These are phyloP conservation scores for Ophiothrix spiculata DNA, from an alignment of 35 echinoderm and acorn worm species.

Conservation along the genomic window DNA sequence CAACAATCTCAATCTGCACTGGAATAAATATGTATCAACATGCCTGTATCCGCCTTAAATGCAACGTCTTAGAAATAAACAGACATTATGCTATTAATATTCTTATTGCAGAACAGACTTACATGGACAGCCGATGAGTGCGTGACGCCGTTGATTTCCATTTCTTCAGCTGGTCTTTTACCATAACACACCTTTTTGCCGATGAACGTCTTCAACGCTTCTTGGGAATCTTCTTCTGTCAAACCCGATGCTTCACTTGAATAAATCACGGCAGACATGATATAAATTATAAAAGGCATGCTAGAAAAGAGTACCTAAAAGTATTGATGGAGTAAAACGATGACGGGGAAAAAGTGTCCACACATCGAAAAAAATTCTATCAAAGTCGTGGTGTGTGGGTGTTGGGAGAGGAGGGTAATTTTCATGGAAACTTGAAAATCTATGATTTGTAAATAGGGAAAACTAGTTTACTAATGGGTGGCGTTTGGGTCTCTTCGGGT, in stretches of 20 bases:
- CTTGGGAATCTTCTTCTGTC: not conserved
- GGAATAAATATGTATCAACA: not conserved
- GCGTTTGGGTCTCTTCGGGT: no score
- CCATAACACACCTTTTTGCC: constrained; percentile 28
- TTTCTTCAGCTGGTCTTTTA: constrained; percentile 9
- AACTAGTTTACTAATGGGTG: no score
- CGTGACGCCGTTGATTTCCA: constrained; percentile 13
- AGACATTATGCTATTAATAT: not conserved
- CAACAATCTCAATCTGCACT: not conserved
- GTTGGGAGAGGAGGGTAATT: no score
- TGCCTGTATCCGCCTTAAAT: not conserved
- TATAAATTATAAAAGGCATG: no score
- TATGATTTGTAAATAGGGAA: no score
- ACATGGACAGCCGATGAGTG: not conserved
- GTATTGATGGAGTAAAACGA: no score
- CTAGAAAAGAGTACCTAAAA: no score
- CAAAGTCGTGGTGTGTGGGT: no score
- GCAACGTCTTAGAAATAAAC: not conserved
- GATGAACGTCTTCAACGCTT: not conserved
- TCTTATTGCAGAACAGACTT: not conserved
- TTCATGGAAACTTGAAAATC: no score
- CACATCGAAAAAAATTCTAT: no score
- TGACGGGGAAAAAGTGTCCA: no score
- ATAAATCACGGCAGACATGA: no score
- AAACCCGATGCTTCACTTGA: not conserved